phyloP scores from a whole-genome alignment of 1,140 invertebrate genomes.

The Procambarus clarkii region DNA sequence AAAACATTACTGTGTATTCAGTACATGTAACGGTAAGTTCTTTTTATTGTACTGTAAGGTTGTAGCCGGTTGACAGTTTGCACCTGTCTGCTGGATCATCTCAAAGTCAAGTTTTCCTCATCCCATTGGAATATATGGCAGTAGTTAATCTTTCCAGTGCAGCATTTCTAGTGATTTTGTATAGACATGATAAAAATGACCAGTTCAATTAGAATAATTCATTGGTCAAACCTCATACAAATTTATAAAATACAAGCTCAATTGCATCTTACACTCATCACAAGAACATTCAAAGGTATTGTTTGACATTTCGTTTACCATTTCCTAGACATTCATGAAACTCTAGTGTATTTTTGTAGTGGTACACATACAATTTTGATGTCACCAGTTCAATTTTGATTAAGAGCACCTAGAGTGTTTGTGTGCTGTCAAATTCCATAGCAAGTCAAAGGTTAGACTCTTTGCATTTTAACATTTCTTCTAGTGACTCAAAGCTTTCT shows the following conservation, averaged over 20 bases:
- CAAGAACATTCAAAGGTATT: constrained; percentile 30
- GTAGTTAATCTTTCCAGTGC: constrained; percentile 23
- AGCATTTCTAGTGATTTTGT: constrained; percentile 32
- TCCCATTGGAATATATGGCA: constrained; percentile 39
- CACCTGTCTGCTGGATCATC: constrained; percentile 16
- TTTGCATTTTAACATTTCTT: constrained; percentile 27
- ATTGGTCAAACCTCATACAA: constrained; percentile 16
- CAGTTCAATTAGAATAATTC: constrained; percentile 13
- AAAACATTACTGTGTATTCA: constrained; percentile 49
- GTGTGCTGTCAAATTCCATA: constrained; percentile 6
- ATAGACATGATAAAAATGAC: constrained; percentile 26
- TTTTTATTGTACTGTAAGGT: constrained; percentile 54
- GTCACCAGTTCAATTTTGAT: constrained; percentile 19
- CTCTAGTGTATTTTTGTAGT: constrained; percentile 21
- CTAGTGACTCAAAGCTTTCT: constrained; percentile 12
- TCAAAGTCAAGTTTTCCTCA: neutral
- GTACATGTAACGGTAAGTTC: constrained; percentile 58
- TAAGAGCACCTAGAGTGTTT: constrained; percentile 21
- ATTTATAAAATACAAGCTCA: constrained; percentile 18
- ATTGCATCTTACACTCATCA: constrained; percentile 41
- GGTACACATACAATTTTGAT: constrained; percentile 28
- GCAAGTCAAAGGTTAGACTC: constrained; percentile 22
- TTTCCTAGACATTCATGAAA: neutral
- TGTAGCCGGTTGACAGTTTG: constrained; percentile 36
- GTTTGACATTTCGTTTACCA: constrained; percentile 1